Evolutionary conservation across 2,797 vertebrate species (phyloP).

Genomic region (Artibeus lituratus): DNA sequence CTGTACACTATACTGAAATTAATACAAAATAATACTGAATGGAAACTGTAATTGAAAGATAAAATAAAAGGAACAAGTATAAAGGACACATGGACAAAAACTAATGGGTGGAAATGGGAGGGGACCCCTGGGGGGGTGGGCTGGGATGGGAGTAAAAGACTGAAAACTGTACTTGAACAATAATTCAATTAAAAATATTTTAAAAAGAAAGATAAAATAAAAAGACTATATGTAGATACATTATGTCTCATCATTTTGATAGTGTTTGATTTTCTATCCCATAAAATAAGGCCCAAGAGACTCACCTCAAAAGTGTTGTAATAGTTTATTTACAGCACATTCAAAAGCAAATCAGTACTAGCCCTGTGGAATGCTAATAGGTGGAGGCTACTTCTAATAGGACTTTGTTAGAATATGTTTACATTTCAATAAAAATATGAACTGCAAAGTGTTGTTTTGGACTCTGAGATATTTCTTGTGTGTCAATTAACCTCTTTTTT

Average conservation of each 20-base stretch:
- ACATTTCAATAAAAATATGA: background rate
- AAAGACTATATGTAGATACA: background rate
- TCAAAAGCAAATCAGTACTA: background rate
- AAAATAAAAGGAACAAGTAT: background rate
- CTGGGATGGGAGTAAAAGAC: too few relatives aligned
- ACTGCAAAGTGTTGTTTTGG: constrained; percentile 5
- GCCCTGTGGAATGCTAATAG: background rate
- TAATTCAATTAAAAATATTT: too few relatives aligned
- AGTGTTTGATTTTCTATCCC: background rate
- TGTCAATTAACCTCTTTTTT: constrained; percentile 5
- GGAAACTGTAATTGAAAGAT: background rate
- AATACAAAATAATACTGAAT: background rate
- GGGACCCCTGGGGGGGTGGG: too few relatives aligned
- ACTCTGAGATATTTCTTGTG: constrained; percentile 42
- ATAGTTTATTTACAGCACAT: background rate
- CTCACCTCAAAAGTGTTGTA: background rate
- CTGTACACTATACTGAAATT: background rate
- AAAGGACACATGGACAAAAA: too few relatives aligned
- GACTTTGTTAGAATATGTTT: constrained; percentile 15
- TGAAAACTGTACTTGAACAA: too few relatives aligned
- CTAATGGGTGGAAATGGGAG: too few relatives aligned
- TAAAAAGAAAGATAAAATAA: background rate
- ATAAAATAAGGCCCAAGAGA: background rate
- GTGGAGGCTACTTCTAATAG: background rate
- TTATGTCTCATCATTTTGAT: background rate